Evolutionary conservation across 2,888 invertebrate species (phyloP), one percentile per base, ranked within the genome.

Genomic region (Imbricaverruca yamaguchii): DNA sequence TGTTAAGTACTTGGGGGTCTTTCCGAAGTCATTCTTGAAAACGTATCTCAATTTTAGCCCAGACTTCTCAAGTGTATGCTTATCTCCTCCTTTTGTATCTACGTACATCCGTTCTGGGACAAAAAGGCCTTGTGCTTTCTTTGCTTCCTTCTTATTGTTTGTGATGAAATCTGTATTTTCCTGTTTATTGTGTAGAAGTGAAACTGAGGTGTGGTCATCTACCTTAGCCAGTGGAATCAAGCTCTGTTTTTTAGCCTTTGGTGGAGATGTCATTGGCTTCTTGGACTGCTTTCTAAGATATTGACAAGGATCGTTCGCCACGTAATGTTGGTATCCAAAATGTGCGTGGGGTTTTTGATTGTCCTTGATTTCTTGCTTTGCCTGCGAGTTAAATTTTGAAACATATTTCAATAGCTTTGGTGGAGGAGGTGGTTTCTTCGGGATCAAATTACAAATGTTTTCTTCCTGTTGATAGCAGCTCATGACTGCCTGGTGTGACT

Each of bases 301-400:
- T 4, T 78, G 2, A 23, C 78, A 78, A 2, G 78, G 78, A 9
- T 78, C 23, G 7, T 18, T 4, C 3, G 78, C 23, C 1, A 8
- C 8, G 56, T 78, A 57, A 78, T 78, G 78, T 55, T 78, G 78
- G 9, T 57, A 78, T 23, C 78, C 78, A 21, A 78, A 78, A 13
- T 55, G 55, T 8, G 57, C 78, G 39, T 78, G 78, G 18, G 12
- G 53, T 18, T 53, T 74, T 53, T 74, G 74, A 18, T 53, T 74
- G 74, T 53, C 53, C 8, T 9, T 13, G 9, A 74, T 74, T 74
- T 74, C 74, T 18, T 74, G 74, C 18, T 74, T 74, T 7, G 74
- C 53, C 8, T 74, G 53, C 3, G 18, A 12, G 18, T 18, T 10
- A 18, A 74, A 74, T 53, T 74, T 74, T 18, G 74, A 74, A 18